A percentile compares a stretch with the other conserved stretches of the same genome.
These are phyloP conservation scores for Leucania comma DNA, from an alignment of 2,888 invertebrate species.

Conservation along the genomic window DNA sequence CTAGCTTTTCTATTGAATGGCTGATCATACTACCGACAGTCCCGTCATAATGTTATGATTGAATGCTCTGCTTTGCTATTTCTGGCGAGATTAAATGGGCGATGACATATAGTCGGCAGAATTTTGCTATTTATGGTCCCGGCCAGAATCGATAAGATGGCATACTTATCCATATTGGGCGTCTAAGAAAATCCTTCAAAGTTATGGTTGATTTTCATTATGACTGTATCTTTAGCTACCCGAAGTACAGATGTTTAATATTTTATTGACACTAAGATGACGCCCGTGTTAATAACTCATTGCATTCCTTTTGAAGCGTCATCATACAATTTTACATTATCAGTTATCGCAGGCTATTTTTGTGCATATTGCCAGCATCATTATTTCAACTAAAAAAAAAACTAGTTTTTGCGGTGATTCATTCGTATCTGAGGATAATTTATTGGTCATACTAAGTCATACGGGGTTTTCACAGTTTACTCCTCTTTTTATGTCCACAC, in stretches of 20 bases:
- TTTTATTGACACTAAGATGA: neutral
- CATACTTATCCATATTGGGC: too few relatives aligned
- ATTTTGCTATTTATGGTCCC: neutral
- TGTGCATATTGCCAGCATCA: constrained; percentile 2
- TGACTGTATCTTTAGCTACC: neutral
- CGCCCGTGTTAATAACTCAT: constrained; percentile 4
- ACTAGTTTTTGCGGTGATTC: neutral
- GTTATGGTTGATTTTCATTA: neutral
- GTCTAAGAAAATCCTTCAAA: neutral
- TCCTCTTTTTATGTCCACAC: too few relatives aligned
- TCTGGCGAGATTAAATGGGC: neutral
- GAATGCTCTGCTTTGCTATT: neutral
- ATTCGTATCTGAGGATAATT: neutral
- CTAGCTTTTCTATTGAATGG: neutral
- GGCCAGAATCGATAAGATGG: neutral
- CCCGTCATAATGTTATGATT: neutral
- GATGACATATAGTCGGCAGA: neutral
- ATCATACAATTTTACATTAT: constrained; percentile 17
- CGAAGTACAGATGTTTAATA: too few relatives aligned
- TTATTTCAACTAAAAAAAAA: too few relatives aligned
- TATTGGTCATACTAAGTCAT: neutral
- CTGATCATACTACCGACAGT: neutral
- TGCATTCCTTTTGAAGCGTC: constrained; percentile 27
- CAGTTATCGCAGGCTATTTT: constrained; percentile 36
- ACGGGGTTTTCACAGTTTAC: too few relatives aligned